Evolutionary conservation across 2,113 vertebrate genomes (phyloP), one percentile per base, ranked within the genome.

Genomic region (Cyphomyrus plagiostoma): DNA sequence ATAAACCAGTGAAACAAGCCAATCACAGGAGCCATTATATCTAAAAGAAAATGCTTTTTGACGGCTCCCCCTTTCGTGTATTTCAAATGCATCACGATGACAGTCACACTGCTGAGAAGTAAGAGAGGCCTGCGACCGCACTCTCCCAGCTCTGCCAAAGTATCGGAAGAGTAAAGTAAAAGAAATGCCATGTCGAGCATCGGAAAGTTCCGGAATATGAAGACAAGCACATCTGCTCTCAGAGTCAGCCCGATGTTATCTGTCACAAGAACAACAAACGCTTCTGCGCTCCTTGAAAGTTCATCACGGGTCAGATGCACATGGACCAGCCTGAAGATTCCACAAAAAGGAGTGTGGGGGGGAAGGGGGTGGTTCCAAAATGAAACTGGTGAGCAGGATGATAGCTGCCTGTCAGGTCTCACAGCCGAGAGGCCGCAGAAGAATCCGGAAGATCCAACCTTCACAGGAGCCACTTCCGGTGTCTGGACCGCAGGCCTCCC

Each of bases 381-480:
- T 91, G 30, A 91, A 62, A 15, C 49, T 50, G 49, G 49, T 50
- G 49, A 15, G 49, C 11, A 13, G 50, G 45, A 46, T 53, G 52
- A 56, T 56, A 21, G 53, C 53, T 21, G 53, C 19, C 53, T 21
- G 4, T 7, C 53, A 91, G 92, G 91, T 92, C 89, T 58, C 91
- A 94, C 94, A 94, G 95, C 95, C 92, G 91, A 91, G 13, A 84
- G 48, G 21, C 11, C 21, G n/a, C 42, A 10, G 62, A 90, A 82
- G 91, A 89, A 89, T 93, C 89, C 94, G 93, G 95, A 93, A 93
- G 92, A 91, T 62, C 90, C 91, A 91, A 93, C 95, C 95, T 93
- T 94, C 91, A 49, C 35, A 30, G 88, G 88, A 39, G 35, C 35
- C 17, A 21, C 52, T 62, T 10, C 30, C 13, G 1, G 50, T 53